Percentiles rank a stretch among this genome's conserved stretches.
Conservation (phyloP, 2,797 vertebrate genomes). For the Microcaecilia unicolor region DNA sequence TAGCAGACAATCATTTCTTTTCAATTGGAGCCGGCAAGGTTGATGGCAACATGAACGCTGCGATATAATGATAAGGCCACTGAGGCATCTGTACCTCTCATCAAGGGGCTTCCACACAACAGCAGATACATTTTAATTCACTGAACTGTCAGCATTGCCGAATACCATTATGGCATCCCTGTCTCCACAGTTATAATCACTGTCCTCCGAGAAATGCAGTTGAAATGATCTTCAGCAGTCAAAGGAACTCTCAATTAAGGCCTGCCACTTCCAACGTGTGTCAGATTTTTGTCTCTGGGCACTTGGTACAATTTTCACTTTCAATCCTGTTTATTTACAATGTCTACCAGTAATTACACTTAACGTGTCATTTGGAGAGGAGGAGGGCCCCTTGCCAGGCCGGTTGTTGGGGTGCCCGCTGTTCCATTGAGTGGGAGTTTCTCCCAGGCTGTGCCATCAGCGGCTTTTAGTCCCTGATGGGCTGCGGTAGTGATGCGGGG, state of each 20-base stretch:
- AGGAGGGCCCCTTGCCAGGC: constrained; percentile 64
- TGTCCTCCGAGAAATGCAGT: constrained; percentile 83
- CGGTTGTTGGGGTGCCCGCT: constrained; percentile 66
- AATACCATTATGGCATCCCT: constrained; percentile 95
- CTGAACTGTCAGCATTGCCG: constrained; percentile 84
- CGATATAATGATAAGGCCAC: constrained; percentile 99
- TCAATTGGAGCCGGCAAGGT: constrained; percentile 97
- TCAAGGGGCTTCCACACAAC: constrained; percentile 88
- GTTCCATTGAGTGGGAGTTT: constrained; percentile 62
- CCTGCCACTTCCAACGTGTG: constrained; percentile 90
- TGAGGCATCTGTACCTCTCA: constrained; percentile 97
- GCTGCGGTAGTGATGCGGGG: constrained; percentile 62
- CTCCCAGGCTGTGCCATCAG: constrained; percentile 76
- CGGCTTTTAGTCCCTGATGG: constrained; percentile 75
- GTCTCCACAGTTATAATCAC: constrained; percentile 90
- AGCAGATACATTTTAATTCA: constrained; percentile 96
- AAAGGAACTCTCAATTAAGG: constrained; percentile 98
- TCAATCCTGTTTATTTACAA: constrained; percentile 95
- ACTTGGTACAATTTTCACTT: constrained; percentile 80
- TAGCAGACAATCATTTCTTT: constrained; percentile 98
- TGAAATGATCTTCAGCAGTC: constrained; percentile 89
- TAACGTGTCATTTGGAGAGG: constrained; percentile 95
- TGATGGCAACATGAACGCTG: constrained; percentile 99
- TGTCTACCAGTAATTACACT: constrained; percentile 94
- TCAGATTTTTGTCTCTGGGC: constrained; percentile 74